Evolutionary conservation across 2,797 vertebrate species (phyloP).

Genomic region (Phrynocephalus forsythii): DNA sequence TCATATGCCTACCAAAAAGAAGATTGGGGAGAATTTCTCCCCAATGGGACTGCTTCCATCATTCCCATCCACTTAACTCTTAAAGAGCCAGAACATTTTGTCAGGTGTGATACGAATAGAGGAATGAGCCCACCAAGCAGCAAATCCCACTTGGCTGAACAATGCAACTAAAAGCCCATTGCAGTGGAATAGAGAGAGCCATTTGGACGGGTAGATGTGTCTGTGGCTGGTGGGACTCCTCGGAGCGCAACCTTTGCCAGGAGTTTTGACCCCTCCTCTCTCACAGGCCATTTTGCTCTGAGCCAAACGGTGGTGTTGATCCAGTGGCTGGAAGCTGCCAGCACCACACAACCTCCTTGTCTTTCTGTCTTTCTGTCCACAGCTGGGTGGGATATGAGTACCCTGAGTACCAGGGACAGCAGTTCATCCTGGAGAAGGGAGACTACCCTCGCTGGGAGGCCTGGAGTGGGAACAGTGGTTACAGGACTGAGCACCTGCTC

Average conservation of each 20-base stretch:
- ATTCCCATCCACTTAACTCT: background rate
- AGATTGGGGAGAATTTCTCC: background rate
- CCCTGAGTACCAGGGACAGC: constrained; percentile 96
- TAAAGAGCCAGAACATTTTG: background rate
- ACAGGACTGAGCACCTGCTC: constrained; percentile 93
- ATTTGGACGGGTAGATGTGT: too few relatives aligned
- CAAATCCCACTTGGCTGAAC: background rate
- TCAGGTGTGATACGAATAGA: background rate
- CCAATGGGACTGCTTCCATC: background rate
- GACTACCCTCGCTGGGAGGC: constrained; percentile 94
- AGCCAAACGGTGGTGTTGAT: background rate
- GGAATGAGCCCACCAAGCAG: background rate
- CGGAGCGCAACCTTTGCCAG: background rate
- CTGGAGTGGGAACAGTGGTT: constrained; percentile 94
- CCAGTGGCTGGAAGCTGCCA: background rate
- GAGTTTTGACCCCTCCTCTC: background rate
- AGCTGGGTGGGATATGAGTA: constrained; percentile 96
- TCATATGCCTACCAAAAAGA: background rate
- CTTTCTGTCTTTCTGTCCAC: constrained; percentile 29
- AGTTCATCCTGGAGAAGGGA: constrained; percentile 97
- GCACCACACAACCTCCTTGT: background rate
- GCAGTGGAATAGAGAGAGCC: background rate
- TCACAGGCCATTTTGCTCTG: background rate
- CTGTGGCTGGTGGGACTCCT: background rate
- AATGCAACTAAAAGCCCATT: background rate